These are phyloP conservation scores for Coptotermes formosanus DNA, from an alignment of 1,140 invertebrate species.

Conservation along the genomic window DNA sequence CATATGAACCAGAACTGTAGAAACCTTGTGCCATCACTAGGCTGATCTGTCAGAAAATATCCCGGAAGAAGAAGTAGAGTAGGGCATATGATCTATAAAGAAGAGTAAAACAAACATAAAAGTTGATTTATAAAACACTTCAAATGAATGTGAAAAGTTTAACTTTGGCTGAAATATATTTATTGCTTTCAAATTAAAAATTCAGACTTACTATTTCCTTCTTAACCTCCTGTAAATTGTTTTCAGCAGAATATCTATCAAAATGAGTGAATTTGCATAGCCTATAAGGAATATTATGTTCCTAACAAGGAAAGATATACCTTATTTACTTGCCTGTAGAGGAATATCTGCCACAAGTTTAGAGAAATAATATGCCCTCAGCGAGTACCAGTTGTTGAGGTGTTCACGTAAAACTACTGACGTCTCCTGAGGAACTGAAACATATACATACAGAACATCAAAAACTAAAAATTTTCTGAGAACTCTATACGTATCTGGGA, in stretches of 20 bases:
- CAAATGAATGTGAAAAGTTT: no score
- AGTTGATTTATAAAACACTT: no score
- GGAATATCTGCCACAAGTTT: constrained; percentile 63
- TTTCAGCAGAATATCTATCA: no score
- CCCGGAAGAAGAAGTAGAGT: constrained; percentile 71
- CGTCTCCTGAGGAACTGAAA: constrained; percentile 60
- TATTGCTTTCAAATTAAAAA: no score
- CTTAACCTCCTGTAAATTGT: no score
- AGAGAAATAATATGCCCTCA: constrained; percentile 61
- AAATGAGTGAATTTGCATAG: no score
- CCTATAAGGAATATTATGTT: no score
- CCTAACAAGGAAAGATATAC: no score
- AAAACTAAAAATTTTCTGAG: no score
- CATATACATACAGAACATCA: background rate
- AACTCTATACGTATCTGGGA: no score
- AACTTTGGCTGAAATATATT: no score
- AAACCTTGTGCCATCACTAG: constrained; percentile 64
- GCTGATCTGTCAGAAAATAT: constrained; percentile 81
- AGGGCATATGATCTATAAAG: constrained; percentile 64
- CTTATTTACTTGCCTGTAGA: constrained; percentile 53
- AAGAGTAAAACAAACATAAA: background rate
- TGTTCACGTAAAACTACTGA: constrained; percentile 60
- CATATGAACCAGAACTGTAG: constrained; percentile 67
- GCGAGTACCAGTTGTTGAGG: constrained; percentile 64
- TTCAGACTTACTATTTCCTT: no score